These are phyloP conservation scores for Odocoileus virginianus DNA, from an alignment of 2,113 vertebrate genomes.

Conservation along the genomic window DNA sequence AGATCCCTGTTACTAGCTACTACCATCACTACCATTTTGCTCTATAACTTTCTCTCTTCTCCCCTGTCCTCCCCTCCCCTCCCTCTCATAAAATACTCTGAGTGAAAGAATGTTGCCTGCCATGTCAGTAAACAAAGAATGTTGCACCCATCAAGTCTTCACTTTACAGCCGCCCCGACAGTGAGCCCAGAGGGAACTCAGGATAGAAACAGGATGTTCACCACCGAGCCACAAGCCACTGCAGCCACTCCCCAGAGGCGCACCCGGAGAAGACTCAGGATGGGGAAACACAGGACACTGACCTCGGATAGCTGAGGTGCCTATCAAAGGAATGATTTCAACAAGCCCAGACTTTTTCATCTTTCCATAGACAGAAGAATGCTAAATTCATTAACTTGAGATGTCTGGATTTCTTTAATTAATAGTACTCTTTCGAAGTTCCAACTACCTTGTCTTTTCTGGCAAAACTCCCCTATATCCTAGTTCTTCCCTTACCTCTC, in stretches of 20 bases:
- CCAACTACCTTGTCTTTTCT: background rate
- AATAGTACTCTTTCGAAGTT: background rate
- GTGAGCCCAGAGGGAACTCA: background rate
- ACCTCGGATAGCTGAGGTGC: background rate
- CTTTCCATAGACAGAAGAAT: background rate
- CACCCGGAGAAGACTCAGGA: background rate
- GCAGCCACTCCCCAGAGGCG: background rate
- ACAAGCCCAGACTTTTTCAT: background rate
- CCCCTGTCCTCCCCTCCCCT: background rate
- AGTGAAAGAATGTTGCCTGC: background rate
- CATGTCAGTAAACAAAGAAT: background rate
- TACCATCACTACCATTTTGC: background rate
- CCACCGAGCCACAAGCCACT: accelerated
- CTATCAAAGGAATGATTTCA: background rate
- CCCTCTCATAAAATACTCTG: background rate
- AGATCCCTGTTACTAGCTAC: background rate
- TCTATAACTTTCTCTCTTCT: background rate
- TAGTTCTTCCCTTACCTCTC: background rate
- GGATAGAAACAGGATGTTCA: background rate
- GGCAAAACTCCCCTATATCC: background rate
- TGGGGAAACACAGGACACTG: background rate
- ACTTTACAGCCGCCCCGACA: background rate
- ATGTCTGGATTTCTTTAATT: background rate
- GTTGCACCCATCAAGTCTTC: background rate
- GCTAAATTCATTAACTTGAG: background rate